Evolutionary conservation across 2,888 invertebrate species (phyloP).

Genomic region (Germaria angustata): DNA sequence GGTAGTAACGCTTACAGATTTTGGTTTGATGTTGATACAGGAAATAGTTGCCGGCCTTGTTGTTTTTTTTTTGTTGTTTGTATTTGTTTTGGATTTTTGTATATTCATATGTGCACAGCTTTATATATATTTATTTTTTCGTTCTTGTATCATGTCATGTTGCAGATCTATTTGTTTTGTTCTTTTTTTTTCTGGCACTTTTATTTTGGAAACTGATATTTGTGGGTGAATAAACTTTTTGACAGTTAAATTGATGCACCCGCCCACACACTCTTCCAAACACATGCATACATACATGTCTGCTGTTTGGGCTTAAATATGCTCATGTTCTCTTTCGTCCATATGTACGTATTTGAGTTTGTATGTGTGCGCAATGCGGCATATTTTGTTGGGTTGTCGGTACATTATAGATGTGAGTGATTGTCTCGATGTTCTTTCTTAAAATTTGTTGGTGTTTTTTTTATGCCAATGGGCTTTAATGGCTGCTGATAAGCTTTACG

Average conservation of each 20-base stretch:
- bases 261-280: constrained; percentile 29
- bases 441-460: constrained; percentile 19
- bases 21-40: constrained; percentile 48
- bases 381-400: constrained; percentile 35
- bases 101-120: constrained; percentile 15
- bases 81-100: constrained; percentile 10
- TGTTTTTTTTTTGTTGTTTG: neutral
- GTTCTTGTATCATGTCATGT: constrained; percentile 44
- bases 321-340: neutral
- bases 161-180: constrained; percentile 54
- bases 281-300: neutral
- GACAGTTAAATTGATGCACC: constrained; percentile 70
- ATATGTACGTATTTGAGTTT: neutral
- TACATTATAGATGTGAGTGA: constrained; percentile 47
- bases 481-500: constrained; percentile 68
- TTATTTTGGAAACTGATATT: constrained; percentile 59
- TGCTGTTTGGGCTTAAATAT: constrained; percentile 9
- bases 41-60: constrained; percentile 49
- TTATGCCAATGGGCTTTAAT: constrained; percentile 67
- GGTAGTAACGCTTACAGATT: constrained; percentile 59
- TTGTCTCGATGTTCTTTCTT: constrained; percentile 39
- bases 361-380: constrained; percentile 31
- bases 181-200: constrained; percentile 2
- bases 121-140: constrained; percentile 12
- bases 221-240: constrained; percentile 71